Evolutionary conservation across 2,113 vertebrate genomes (phyloP), one percentile per base, ranked within the genome.

Genomic region (Columba livia): DNA sequence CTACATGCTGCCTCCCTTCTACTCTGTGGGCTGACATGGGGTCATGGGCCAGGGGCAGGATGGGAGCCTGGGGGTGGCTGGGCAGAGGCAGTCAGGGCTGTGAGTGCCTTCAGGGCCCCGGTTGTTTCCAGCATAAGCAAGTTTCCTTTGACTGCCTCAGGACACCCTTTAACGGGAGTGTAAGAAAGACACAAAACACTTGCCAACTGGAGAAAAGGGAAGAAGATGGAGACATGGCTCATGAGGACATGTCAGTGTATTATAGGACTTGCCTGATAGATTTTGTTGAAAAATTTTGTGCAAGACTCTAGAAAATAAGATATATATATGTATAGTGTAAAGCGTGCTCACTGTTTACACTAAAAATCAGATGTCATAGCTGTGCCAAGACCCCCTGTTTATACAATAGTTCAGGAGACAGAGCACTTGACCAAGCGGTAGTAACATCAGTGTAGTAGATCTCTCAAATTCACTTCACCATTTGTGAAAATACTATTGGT

Each of bases 111-210:
- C 16, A 65, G 47, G n/a, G 12, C 17, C 25, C 1, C 14, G 16
- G 5, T 1, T 40, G 38, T 21, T 71, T 61, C 58, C 53, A 44
- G 5, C 31, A 34, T 8, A 11, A 79, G 13, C 21, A 85, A 19
- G 20, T 60, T 69, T 65, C 54, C 20, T 86, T 74, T 42, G 12
- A 17, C 29, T 82, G 56, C 29, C 18, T 16, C 28, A 42, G 42
- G 11, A 25, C 0, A 0, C 6, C n/a, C 73, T 50, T 89, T 54
- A 54, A 62, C 29, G 78, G 18, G 31, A 89, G 10, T 2, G 13
- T 18, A 62, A 29, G 15, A 31, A 34, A 57, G 31, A 15, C 11
- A n/a, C 20, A 44, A 53, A 82, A 62, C 2, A 1, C 12, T 4
- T 82, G 9, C 74, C 48, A 48, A 53, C 11, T 29, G 34, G 34